These are phyloP conservation scores for Tethea ocularis DNA, from an alignment of 2,888 invertebrate genomes.

Conservation along the genomic window DNA sequence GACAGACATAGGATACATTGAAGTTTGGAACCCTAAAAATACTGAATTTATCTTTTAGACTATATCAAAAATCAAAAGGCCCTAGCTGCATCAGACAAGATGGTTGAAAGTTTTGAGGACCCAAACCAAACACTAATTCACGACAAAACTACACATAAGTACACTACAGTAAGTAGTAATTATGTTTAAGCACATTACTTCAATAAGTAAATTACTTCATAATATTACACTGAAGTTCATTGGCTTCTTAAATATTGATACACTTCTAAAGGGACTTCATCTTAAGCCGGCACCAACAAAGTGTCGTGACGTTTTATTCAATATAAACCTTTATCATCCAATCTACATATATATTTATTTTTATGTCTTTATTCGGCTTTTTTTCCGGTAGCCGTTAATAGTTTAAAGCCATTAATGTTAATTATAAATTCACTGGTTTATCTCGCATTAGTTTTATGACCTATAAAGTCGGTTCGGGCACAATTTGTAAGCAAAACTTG, in stretches of 20 bases:
- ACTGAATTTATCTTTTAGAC: too few relatives aligned
- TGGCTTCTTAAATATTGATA: neutral
- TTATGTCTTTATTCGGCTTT: slow-evolving; percentile 80
- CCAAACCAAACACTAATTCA: too few relatives aligned
- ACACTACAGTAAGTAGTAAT: too few relatives aligned
- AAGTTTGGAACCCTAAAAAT: too few relatives aligned
- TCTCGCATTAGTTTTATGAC: slow-evolving; percentile 79
- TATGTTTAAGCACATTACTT: too few relatives aligned
- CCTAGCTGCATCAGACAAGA: too few relatives aligned
- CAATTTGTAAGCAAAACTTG: slow-evolving; percentile 78
- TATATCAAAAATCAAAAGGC: too few relatives aligned
- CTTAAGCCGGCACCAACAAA: slow-evolving; percentile 56
- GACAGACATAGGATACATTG: too few relatives aligned
- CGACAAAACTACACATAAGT: too few relatives aligned
- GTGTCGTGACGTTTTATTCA: slow-evolving; percentile 63
- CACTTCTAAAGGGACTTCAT: slow-evolving; percentile 21
- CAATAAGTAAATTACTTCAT: too few relatives aligned
- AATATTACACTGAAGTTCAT: too few relatives aligned
- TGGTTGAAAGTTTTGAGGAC: too few relatives aligned
- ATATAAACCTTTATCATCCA: slow-evolving; percentile 69
- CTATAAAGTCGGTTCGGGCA: slow-evolving; percentile 63
- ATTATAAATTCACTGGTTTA: slow-evolving; percentile 76
- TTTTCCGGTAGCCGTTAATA: slow-evolving; percentile 82
- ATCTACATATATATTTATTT: slow-evolving; percentile 82
- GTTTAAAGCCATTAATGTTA: slow-evolving; percentile 79